Evolutionary conservation across 2,888 invertebrate genomes (phyloP), one percentile per base, ranked within the genome.

Genomic region (Xiphydria camelus): DNA sequence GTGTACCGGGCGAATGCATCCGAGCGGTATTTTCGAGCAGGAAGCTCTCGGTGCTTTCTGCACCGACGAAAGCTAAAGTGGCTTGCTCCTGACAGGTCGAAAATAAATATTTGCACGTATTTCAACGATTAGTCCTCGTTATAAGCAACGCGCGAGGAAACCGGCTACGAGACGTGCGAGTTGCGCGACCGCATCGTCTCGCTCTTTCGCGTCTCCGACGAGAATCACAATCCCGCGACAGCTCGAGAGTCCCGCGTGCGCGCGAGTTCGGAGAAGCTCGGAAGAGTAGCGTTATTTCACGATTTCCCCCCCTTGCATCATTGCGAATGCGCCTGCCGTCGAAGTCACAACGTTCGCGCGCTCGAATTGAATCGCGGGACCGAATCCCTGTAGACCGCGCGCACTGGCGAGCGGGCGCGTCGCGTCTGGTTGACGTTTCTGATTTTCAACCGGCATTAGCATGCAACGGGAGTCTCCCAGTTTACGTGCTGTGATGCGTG

Each of bases 351-450:
- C n/a, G n/a, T n/a, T n/a, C n/a, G n/a, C n/a, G n/a, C n/a, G n/a
- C n/a, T n/a, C n/a, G 62, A 68, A 67, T 68, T 68, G 68, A 67
- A 68, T 68, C 68, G 61, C 55, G 55, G n/a, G n/a, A 51, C 54
- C 57, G 64, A 68, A 68, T 69, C 68, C 68, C 68, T 55, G 58
- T 57, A 60, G 64, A 50, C 60, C 34, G 17, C 45, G 39, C 23
- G 25, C 34, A 40, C 36, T 34, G 25, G 32, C 45, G 15, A 42
- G 54, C 43, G 53, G 47, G 50, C 51, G 51, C 50, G 62, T 47
- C 57, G 59, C 59, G 43, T 57, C 54, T 51, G 53, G 61, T 68
- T 67, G 69, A 66, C 69, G 61, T 63, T 66, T 65, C 64, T 63
- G 68, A 68, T 68, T 70, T 68, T 51, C 55, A 46, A 50, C 44